Base-by-base conservation (phyloP, 2,797 vertebrate genomes). In the Smutsia temminckii region DNA sequence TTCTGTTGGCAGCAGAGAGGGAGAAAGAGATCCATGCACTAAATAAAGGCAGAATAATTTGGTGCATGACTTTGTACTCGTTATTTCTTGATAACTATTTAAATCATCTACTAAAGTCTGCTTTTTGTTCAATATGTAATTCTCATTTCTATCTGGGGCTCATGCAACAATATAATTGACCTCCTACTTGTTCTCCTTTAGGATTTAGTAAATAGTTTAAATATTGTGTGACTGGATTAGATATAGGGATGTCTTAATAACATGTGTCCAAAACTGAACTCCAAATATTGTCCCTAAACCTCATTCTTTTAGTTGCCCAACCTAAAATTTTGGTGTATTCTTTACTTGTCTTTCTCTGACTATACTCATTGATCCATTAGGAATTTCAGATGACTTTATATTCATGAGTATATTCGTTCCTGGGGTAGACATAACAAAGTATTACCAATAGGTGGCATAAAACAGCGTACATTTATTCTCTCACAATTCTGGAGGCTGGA, bases 11-110 rank as follows among this genome's bases (percentile, higher is more conserved):
- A 57, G 49, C 12, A 89, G 23, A 64, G 2, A 42, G 34, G 32
- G 46, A 77, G 16, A 69, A 25, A 64, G 11, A 64, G 27, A 64
- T 66, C 5, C 49, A 81, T 6, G 74, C 71, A 66, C 23, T 75
- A 68, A 92, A 72, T 51, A 79, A 69, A 86, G 55, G 46, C 23
- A 49, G 83, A 69, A 69, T 55, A 5, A 94, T 42, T 21, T 94
- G 40, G 46, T 80, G 0, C 55, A 13, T 61, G 42, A 55, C 3
- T 94, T 77, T 64, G 53, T 55, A 34, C 42, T 69, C 21, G 18
- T 49, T 51, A n/a, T 75, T 87, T 80, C 6, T 90, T 81, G 25
- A 32, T 74, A 93, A 94, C 86, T 69, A 46, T 34, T 94, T 87
- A 87, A 80, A 49, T 87, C 78, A 87, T 64, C n/a, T 23, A 37